Base-by-base conservation (phyloP, 1,140 invertebrate genomes). In the Babylonia areolata region DNA sequence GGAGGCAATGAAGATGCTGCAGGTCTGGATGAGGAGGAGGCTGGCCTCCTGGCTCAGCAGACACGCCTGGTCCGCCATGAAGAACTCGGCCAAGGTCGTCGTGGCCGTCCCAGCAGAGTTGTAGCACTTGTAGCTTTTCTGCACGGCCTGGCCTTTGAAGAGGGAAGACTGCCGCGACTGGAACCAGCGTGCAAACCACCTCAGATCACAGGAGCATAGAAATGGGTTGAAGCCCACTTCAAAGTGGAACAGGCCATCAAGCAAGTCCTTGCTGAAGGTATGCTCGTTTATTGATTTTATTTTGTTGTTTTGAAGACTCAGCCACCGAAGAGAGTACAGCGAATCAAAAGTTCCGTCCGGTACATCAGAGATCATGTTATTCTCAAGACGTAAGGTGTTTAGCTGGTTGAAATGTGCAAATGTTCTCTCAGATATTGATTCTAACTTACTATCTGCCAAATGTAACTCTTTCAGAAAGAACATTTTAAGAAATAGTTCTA, bases 181-280 rank as follows among this genome's bases (percentile, higher is more conserved):
- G 35, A 77, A 37, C 80, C 85, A 86, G 54, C 40, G 33, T 35
- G 46, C 39, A 75, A 86, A 86, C 85, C 85, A 86, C 12, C 28
- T 9, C 17, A 82, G 17, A n/a, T 81, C 42, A 83, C 85, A 86
- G 33, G 37, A 33, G 39, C 85, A 86, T 31, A 35, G 15, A 39
- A 86, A 86, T n/a, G 80, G 42, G 71, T 86, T 86, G 51, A 58
- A 11, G 31, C 39, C n/a, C n/a, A 86, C 35, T 9, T n/a, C 33
- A 23, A 86, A 46, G 17, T 12, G 20, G 5, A 42, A 20, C 42
- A 86, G 39, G 20, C 33, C 17, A 12, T 77, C 12, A 6, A 39
- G 77, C 20, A 42, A 5, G 11, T 46, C 0, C 3, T 54, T 6
- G 31, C 51, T 31, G 31, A 81, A 81, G 6, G 79, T 51, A n/a